These are phyloP conservation scores for Platorchestia sp. DNA, from an alignment of 1,140 invertebrate genomes.

Conservation along the genomic window DNA sequence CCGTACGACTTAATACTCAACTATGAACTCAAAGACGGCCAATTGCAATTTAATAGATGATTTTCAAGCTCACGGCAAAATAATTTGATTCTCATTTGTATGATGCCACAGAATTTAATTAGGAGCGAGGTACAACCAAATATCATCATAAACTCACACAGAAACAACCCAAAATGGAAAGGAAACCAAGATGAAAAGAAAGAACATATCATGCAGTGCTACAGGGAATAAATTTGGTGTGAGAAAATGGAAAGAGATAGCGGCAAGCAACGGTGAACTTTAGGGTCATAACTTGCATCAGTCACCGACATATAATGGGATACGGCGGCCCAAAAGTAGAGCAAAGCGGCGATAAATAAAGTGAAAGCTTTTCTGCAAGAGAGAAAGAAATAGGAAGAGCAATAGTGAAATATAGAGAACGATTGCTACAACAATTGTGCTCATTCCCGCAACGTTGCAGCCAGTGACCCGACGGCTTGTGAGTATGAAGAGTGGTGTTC, in stretches of 20 bases:
- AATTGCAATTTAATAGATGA: background rate
- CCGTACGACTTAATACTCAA: background rate
- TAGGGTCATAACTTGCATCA: background rate
- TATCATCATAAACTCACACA: background rate
- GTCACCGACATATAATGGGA: background rate
- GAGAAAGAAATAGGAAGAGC: background rate
- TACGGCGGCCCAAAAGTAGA: background rate
- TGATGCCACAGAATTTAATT: background rate
- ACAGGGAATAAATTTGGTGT: background rate
- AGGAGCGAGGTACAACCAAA: background rate
- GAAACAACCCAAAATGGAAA: background rate
- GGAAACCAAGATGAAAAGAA: background rate
- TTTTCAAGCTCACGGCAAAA: background rate
- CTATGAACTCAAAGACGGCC: background rate
- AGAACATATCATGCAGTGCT: background rate
- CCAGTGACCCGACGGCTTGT: constrained; percentile 16
- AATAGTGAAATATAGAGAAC: constrained; percentile 13
- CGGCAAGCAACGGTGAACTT: background rate
- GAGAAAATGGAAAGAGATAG: background rate
- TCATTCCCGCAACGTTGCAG: constrained; percentile 41
- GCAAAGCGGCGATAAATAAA: background rate
- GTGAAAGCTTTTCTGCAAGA: background rate
- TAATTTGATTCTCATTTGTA: background rate
- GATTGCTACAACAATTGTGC: constrained; percentile 34
- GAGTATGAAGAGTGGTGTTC: background rate